These are phyloP conservation scores for Baryphthengus martii DNA, from an alignment of 2,113 vertebrate genomes.

Conservation along the genomic window DNA sequence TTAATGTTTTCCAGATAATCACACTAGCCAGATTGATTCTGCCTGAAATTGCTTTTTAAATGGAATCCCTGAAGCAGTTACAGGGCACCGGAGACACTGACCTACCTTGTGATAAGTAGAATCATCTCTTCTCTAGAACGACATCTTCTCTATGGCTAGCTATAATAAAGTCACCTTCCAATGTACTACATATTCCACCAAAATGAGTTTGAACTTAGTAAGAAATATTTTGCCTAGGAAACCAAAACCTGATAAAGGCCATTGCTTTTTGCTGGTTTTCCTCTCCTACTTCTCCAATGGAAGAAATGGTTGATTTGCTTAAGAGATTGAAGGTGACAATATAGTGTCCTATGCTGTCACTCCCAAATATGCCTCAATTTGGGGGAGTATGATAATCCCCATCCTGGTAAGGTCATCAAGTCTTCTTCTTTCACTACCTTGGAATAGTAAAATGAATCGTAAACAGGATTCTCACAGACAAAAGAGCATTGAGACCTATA, in stretches of 20 bases:
- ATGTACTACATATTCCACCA: background rate
- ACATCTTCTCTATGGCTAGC: background rate
- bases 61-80: rapidly evolving
- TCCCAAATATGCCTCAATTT: background rate
- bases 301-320: background rate
- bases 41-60: background rate
- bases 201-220: background rate
- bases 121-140: background rate
- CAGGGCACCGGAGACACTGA: background rate
- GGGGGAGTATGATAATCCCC: background rate
- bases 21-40: background rate
- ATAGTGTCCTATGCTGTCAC: background rate
- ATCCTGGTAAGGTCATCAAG: background rate
- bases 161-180: background rate
- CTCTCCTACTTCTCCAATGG: background rate
- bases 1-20: background rate
- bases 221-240: background rate
- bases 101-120: background rate
- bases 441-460: background rate
- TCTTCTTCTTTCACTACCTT: background rate
- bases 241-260: background rate
- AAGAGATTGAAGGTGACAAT: background rate
- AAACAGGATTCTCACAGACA: background rate
- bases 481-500: background rate
- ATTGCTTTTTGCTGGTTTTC: background rate